These are phyloP conservation scores for Geotrypetes seraphini DNA, from an alignment of 2,797 vertebrate species.

Conservation along the genomic window DNA sequence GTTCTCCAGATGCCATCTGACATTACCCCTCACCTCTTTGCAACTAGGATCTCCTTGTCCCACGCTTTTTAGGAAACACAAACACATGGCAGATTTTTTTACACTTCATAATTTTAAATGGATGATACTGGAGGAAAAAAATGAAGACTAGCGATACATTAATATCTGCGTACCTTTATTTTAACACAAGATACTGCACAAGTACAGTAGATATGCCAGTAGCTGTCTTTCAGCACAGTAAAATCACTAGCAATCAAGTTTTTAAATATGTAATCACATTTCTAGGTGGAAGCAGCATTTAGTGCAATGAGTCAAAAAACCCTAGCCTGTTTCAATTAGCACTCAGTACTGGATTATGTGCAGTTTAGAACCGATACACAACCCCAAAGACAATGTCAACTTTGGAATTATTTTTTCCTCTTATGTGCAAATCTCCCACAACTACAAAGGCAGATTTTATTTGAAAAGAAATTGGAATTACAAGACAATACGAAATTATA, in stretches of 20 bases:
- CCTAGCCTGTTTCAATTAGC: slow-evolving; percentile 16
- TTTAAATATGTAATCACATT: slow-evolving; percentile 30
- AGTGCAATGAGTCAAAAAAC: slow-evolving; percentile 39
- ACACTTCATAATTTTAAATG: too few species aligned
- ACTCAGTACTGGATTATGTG: slow-evolving; percentile 16
- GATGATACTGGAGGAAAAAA: not conserved
- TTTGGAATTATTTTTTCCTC: slow-evolving; percentile 8
- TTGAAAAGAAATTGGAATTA: slow-evolving; percentile 10
- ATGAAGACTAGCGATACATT: not conserved
- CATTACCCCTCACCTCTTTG: too few species aligned
- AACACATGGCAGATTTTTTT: too few species aligned
- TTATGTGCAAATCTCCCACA: too few species aligned
- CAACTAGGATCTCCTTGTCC: too few species aligned
- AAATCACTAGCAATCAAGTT: slow-evolving; percentile 18
- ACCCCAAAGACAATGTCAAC: slow-evolving; percentile 15
- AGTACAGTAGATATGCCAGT: slow-evolving; percentile 25
- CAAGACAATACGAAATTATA: slow-evolving; percentile 1
- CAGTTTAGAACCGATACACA: slow-evolving; percentile 7
- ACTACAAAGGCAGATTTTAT: slow-evolving; percentile 6
- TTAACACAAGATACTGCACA: slow-evolving; percentile 24
- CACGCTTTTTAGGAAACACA: too few species aligned
- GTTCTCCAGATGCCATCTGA: too few species aligned
- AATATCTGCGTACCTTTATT: slow-evolving; percentile 39
- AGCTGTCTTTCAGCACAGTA: slow-evolving; percentile 28
- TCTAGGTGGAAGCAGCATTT: slow-evolving; percentile 38